These are phyloP conservation scores for Cataglyphis hispanica DNA, from an alignment of 1,140 invertebrate species.

Conservation along the genomic window DNA sequence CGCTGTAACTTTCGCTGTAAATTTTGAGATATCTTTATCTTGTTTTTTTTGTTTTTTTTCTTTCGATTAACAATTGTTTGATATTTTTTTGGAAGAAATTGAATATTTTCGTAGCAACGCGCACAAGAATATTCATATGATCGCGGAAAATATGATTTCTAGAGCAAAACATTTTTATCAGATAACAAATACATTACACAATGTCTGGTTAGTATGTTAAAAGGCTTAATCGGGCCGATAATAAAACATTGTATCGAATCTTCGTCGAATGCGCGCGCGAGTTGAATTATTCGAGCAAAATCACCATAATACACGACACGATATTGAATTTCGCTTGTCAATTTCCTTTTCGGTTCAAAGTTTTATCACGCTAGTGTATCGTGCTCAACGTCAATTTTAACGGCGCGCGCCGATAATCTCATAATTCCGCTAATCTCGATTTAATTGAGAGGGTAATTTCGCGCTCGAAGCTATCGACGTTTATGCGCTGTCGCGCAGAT, in stretches of 20 bases:
- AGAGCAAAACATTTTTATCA: not conserved
- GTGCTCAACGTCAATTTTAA: conserved; percentile 19
- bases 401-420: not conserved
- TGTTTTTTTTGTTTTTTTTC: too few relatives aligned
- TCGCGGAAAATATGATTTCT: not conserved
- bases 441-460: conserved; percentile 60
- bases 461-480: conserved; percentile 32
- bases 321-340: conserved; percentile 18
- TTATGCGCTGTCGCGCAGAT: conserved; percentile 60
- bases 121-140: not conserved
- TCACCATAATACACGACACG: not conserved
- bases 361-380: conserved; percentile 10
- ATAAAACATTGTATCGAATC: conserved; percentile 31
- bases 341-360: not conserved
- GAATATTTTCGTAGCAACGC: not conserved
- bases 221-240: conserved; percentile 17
- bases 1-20: too few relatives aligned
- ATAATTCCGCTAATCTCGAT: conserved; percentile 49
- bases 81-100: not conserved
- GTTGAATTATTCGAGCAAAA: conserved; percentile 31
- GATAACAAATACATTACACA: not conserved
- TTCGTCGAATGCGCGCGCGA: not conserved
- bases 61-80: too few relatives aligned
- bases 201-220: not conserved
- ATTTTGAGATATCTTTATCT: too few relatives aligned